phyloP scores from a whole-genome alignment of 2,888 invertebrate species.

The Platycnemis pennipes region DNA sequence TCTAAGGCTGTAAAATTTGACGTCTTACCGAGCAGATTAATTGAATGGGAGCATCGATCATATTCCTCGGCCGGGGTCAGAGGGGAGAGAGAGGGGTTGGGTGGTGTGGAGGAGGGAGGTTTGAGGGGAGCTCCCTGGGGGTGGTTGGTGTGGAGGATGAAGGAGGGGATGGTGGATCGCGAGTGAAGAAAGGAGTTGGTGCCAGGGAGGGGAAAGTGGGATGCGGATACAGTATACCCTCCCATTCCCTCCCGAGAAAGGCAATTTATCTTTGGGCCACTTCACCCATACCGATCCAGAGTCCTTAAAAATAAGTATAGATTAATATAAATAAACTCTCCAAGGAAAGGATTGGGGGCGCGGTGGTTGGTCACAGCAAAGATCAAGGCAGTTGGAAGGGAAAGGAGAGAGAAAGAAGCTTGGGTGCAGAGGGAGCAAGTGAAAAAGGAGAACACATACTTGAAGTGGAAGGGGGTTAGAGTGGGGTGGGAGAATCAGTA shows the following conservation, averaged over 20 bases:
- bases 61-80: not conserved
- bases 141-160: not conserved
- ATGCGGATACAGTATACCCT: not conserved
- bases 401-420: no score
- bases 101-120: not conserved
- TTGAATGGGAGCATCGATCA: slow-evolving; percentile 55
- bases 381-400: not conserved
- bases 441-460: not conserved
- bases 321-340: slow-evolving; percentile 6
- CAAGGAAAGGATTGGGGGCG: not conserved
- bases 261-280: not conserved
- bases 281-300: not conserved
- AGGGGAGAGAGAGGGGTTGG: not conserved
- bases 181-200: not conserved
- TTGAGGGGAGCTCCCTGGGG: not conserved
- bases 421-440: no score
- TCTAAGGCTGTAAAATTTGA: not conserved
- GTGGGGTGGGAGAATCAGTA: not conserved
- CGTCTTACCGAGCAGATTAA: slow-evolving; percentile 39
- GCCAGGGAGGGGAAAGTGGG: not conserved
- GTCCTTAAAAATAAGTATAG: not conserved
- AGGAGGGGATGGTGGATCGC: not conserved
- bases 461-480: not conserved
- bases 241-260: not conserved
- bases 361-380: not conserved